phyloP scores from a whole-genome alignment of 2,888 invertebrate genomes.

The Diaprepes abbreviatus region DNA sequence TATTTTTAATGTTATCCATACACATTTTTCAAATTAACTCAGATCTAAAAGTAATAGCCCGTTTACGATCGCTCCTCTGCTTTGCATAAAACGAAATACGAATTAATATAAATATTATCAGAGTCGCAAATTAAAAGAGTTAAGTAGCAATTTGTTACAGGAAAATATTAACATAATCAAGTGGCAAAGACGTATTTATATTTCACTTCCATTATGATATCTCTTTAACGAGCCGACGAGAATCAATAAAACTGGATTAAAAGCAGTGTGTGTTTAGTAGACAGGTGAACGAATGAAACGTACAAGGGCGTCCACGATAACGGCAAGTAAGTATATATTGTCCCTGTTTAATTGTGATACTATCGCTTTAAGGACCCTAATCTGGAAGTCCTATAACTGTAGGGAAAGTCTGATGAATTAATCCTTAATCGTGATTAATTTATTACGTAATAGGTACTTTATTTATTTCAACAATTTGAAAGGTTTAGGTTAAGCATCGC shows the following conservation, averaged over 20 bases:
- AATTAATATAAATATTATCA: slow-evolving; percentile 49
- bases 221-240: slow-evolving; percentile 33
- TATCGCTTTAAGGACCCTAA: too few species aligned
- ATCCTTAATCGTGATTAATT: too few species aligned
- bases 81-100: slow-evolving; percentile 48
- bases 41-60: not conserved
- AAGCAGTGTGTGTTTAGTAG: slow-evolving; percentile 14
- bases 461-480: too few species aligned
- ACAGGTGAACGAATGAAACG: slow-evolving; percentile 16
- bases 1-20: too few species aligned
- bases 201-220: slow-evolving; percentile 46
- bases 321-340: too few species aligned
- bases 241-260: slow-evolving; percentile 47
- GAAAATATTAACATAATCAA: slow-evolving; percentile 45
- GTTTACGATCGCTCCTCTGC: slow-evolving; percentile 15
- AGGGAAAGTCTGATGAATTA: too few species aligned
- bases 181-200: slow-evolving; percentile 43
- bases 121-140: slow-evolving; percentile 46
- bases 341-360: too few species aligned
- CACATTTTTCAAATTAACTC: too few species aligned
- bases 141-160: slow-evolving; percentile 49
- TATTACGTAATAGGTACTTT: too few species aligned
- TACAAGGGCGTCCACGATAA: not conserved
- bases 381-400: too few species aligned
- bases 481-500: too few species aligned